These are phyloP conservation scores for Otus sunia DNA, from an alignment of 2,113 vertebrate species.

Conservation along the genomic window DNA sequence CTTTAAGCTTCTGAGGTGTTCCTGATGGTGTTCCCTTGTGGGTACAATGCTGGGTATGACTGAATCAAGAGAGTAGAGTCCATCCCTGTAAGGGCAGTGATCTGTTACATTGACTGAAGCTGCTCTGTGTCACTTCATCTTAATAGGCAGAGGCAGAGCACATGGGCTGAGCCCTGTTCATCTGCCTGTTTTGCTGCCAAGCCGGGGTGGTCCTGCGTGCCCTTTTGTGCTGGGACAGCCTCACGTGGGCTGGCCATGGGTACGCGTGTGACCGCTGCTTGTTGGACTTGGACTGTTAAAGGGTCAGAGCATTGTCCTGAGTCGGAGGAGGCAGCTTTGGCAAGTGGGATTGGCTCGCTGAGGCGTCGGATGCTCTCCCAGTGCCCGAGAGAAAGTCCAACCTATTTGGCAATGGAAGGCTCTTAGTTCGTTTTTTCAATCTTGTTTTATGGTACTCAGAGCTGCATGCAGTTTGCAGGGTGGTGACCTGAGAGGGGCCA, in stretches of 20 bases:
- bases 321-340: not conserved
- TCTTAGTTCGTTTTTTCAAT: not conserved
- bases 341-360: not conserved
- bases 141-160: not conserved
- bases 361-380: not conserved
- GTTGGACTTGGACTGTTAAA: not conserved
- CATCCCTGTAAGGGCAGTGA: not conserved
- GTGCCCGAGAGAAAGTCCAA: not conserved
- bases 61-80: not conserved
- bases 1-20: not conserved
- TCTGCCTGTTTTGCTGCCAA: rapidly evolving
- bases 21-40: not conserved
- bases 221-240: rapidly evolving
- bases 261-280: rapidly evolving
- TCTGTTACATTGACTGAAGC: not conserved
- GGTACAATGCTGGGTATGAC: not conserved
- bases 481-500: not conserved
- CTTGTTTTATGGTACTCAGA: not conserved
- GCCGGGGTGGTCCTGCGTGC: not conserved
- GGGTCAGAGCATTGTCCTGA: not conserved
- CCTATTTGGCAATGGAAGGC: not conserved
- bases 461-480: not conserved
- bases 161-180: not conserved
- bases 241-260: not conserved
- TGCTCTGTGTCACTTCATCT: not conserved